phyloP scores from a whole-genome alignment of 1,140 invertebrate species.

The Sweltsa coloradensis region DNA sequence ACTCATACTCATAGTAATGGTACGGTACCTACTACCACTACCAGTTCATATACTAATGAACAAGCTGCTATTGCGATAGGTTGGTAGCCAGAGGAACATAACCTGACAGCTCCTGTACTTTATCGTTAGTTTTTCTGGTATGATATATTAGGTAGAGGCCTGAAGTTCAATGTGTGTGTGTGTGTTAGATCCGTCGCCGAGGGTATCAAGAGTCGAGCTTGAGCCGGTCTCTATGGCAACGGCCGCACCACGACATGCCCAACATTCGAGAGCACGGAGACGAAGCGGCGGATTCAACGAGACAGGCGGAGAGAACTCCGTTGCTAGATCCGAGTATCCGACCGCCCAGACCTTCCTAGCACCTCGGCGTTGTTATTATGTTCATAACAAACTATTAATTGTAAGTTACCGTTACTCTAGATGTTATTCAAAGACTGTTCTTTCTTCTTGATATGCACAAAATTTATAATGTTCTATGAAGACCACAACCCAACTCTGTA shows the following conservation, averaged over 20 bases:
- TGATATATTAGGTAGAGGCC: not conserved
- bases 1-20: too few relatives aligned
- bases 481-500: too few relatives aligned
- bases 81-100: too few relatives aligned
- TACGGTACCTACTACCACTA: too few relatives aligned
- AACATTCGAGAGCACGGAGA: conserved; percentile 30
- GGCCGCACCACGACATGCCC: conserved; percentile 30
- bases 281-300: conserved; percentile 29
- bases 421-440: too few relatives aligned
- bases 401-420: too few relatives aligned
- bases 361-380: conserved; percentile 17
- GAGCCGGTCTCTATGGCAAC: conserved; percentile 30
- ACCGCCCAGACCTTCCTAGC: conserved; percentile 25
- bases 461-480: too few relatives aligned
- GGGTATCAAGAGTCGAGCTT: conserved; percentile 28
- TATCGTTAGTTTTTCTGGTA: too few relatives aligned
- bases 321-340: conserved; percentile 23
- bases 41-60: too few relatives aligned
- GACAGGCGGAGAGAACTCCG: conserved; percentile 28
- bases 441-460: too few relatives aligned
- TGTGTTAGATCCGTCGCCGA: conserved; percentile 25
- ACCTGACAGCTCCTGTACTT: too few relatives aligned
- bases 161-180: not conserved
- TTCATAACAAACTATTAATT: conserved; percentile 9
- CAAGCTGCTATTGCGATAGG: too few relatives aligned